Base-by-base conservation (phyloP, 2,888 invertebrate species). In the Tanypteryx hageni region DNA sequence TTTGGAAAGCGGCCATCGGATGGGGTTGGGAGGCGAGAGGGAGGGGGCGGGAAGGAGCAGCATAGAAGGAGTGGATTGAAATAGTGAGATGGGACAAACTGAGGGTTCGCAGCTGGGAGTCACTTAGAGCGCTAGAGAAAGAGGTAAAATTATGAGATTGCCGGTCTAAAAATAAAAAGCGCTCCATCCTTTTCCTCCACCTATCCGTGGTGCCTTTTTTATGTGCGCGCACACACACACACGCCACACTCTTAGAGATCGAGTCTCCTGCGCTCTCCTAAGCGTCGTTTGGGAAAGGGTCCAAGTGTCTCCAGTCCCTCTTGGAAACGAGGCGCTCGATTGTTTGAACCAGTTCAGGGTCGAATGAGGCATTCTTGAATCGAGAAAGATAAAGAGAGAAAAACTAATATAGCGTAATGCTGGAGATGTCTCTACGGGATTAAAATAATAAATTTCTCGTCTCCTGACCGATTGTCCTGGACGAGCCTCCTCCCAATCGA, bases 31-130 rank as follows among this genome's bases (percentile, higher is more conserved):
- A 16, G 82, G 57, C 58, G 16, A 61, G 4, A 7, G 81, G 11
- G 13, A 14, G 82, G 86, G 61, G 61, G 14, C 57, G 83, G 56
- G 83, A 83, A 83, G 83, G 83, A n/a, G 56, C 44, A n/a, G 27
- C 14, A 44, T 10, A n/a, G n/a, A n/a, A n/a, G 57, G 61, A 59
- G 86, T 5, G 61, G 86, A 86, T 86, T 31, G 86, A 64, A 86
- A 86, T 86, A 64, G 86, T 64, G 86, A 86, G 86, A 86, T 86
- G 86, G 61, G 61, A 86, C 86, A 61, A 61, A 64, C 31, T 31
- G 31, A 64, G 89, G 89, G 89, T 89, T 89, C 89, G 89, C 89
- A 89, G 89, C 89, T 89, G 89, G 89, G 68, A 68, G 89, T 89
- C 89, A n/a, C 89, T 89, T 44, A 64, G 31, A 57, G 83, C 44